Base-by-base conservation (phyloP, 2,888 invertebrate species). In the Melanostoma mellinum region DNA sequence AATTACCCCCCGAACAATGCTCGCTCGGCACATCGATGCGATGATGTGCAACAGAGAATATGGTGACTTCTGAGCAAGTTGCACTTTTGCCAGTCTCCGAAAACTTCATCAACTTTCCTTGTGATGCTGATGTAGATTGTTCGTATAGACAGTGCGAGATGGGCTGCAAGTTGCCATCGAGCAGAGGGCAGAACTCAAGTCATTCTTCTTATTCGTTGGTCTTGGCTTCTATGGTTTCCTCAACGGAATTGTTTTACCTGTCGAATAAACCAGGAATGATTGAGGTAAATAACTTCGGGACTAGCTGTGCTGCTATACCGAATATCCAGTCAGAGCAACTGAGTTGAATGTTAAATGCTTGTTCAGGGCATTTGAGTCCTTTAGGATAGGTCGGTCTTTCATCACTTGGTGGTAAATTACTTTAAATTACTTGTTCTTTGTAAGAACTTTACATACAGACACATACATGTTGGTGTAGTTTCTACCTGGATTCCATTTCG, bases 391-490 rank as follows among this genome's bases (percentile, higher is more conserved):
- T 35, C 42, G 40, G 42, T 72, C 55, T 77, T 73, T 73, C 78
- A 79, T 79, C 84, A 79, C 84, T 84, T 71, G 78, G 79, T 79
- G 79, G 84, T 84, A 84, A 84, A 84, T 84, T 84, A 75, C 79
- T 78, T 84, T 75, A 79, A 79, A 79, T 75, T 84, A 79, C 79
- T 79, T 74, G 67, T 44, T 79, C 84, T 67, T 71, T 74, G 82
- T 72, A 33, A 56, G 50, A 30, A 78, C 40, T 52, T n/a, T 20
- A 52, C 20, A 35, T 36, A 46, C 20, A 35, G 44, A 61, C 63
- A 63, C 63, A 9, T 8, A 9, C 44, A 5, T 42, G 42, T 33
- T 9, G 8, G 33, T 42, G 42, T 33, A 9, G 8, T 20, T 8
- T 8, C 3, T 1, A 2, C n/a, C 20, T 5, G 8, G 9, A 8